Percentiles rank a stretch among this genome's conserved stretches.
phyloP scores from a whole-genome alignment of 2,113 vertebrate genomes.

The Sinocyclocheilus maitianheensis region DNA sequence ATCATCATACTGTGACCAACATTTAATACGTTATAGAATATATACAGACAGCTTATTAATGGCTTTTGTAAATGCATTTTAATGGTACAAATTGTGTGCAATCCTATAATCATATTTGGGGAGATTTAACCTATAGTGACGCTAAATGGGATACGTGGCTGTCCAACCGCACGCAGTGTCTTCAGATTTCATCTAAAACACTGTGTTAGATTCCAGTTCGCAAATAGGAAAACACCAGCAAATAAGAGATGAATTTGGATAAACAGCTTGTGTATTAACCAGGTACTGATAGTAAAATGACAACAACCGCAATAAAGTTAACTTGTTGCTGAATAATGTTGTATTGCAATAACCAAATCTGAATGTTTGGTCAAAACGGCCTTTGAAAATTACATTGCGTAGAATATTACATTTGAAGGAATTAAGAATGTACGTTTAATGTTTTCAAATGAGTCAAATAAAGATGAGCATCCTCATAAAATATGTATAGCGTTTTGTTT shows the following conservation, averaged over 20 bases:
- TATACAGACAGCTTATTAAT: constrained; percentile 2
- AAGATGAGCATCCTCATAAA: neutral
- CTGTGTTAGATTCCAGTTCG: neutral
- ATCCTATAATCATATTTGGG: neutral
- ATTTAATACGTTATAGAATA: neutral
- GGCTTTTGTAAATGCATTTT: neutral
- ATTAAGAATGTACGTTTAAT: neutral
- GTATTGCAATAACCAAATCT: neutral
- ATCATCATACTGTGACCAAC: constrained; percentile 24
- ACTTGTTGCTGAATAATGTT: neutral
- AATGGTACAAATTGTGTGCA: constrained; percentile 24
- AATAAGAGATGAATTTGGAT: neutral
- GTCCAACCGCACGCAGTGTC: neutral
- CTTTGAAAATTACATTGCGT: neutral
- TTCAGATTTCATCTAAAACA: neutral
- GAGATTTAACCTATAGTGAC: neutral
- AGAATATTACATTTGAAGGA: neutral
- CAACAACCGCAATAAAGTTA: neutral
- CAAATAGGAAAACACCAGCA: neutral
- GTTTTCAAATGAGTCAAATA: constrained; percentile 42
- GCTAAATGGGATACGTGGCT: neutral
- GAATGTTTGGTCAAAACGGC: neutral
- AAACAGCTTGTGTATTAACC: neutral
- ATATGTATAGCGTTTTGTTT: neutral
- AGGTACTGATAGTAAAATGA: neutral